A percentile compares a stretch with the other conserved stretches of the same genome.
phyloP scores from a whole-genome alignment of 2,888 invertebrate genomes.

The Cephus spinipes region DNA sequence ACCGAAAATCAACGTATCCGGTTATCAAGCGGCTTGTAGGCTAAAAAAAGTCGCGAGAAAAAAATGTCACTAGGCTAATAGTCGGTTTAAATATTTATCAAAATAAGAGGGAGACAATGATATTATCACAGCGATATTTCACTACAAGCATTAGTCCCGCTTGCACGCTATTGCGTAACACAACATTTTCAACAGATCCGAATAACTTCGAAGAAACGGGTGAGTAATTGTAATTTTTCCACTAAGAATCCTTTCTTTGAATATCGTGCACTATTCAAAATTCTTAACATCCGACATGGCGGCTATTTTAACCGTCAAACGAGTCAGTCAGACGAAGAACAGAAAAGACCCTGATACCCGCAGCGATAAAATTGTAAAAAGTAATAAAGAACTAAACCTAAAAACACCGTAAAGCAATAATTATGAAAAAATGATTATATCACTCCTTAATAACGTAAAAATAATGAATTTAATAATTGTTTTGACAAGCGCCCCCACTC shows the following conservation, averaged over 20 bases:
- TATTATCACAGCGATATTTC: neutral
- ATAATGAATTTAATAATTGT: neutral
- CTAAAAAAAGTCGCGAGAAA: neutral
- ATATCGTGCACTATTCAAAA: neutral
- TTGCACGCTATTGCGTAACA: neutral
- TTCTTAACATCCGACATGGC: neutral
- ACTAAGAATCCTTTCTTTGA: neutral
- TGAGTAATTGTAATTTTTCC: neutral
- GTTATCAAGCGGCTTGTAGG: neutral
- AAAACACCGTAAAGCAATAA: neutral
- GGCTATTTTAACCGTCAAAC: neutral
- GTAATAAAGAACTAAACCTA: neutral
- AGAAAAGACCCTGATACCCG: neutral
- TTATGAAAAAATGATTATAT: neutral
- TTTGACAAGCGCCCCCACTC: neutral
- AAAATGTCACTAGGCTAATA: neutral
- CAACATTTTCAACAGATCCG: neutral
- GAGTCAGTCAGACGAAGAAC: neutral
- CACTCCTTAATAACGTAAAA: neutral
- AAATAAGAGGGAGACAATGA: neutral
- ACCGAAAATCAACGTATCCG: slow-evolving; percentile 32
- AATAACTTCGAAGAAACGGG: neutral
- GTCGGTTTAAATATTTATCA: neutral
- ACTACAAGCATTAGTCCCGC: neutral
- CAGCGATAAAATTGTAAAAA: neutral